Evolutionary conservation across 2,113 vertebrate genomes (phyloP).

Genomic region (Pachypanchax playfairii): DNA sequence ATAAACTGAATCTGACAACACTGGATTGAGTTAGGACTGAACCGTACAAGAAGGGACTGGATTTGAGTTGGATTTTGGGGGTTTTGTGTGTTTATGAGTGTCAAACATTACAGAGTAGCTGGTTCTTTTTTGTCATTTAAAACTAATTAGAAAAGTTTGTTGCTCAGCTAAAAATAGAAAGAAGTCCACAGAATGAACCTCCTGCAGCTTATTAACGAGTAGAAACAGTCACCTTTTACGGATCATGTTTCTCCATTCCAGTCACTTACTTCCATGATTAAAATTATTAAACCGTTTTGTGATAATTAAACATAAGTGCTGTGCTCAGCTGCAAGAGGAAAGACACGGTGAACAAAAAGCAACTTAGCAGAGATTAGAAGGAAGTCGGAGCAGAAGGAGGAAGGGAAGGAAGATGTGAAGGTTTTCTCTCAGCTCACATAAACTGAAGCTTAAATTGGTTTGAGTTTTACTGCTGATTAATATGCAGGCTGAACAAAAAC

Average conservation of each 20-base stretch:
- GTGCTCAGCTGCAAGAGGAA: conserved; percentile 46
- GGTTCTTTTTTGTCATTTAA: conserved; percentile 25
- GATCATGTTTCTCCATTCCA: conserved; percentile 11
- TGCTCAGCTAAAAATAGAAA: conserved; percentile 30
- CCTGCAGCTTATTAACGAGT: conserved; percentile 26
- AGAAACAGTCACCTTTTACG: conserved; percentile 30
- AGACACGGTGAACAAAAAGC: conserved; percentile 44
- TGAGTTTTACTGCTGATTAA: conserved; percentile 17
- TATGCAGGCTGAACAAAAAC: background rate
- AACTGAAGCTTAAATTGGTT: conserved; percentile 29
- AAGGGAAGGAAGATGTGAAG: conserved; percentile 3
- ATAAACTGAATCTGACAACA: no score
- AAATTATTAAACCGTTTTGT: conserved; percentile 24
- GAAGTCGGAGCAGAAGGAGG: conserved; percentile 14
- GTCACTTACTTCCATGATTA: background rate
- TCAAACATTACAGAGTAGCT: no score
- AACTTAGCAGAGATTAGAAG: conserved; percentile 5
- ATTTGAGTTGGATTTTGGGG: no score
- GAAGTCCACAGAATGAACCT: conserved; percentile 6
- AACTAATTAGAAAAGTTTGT: conserved; percentile 24
- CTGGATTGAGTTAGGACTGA: no score
- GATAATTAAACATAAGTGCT: conserved; percentile 17
- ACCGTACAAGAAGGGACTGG: no score
- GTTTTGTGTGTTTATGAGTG: no score
- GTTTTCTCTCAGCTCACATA: conserved; percentile 10